Evolutionary conservation across 2,797 vertebrate genomes (phyloP).

Genomic region (Sebastes elongatus): DNA sequence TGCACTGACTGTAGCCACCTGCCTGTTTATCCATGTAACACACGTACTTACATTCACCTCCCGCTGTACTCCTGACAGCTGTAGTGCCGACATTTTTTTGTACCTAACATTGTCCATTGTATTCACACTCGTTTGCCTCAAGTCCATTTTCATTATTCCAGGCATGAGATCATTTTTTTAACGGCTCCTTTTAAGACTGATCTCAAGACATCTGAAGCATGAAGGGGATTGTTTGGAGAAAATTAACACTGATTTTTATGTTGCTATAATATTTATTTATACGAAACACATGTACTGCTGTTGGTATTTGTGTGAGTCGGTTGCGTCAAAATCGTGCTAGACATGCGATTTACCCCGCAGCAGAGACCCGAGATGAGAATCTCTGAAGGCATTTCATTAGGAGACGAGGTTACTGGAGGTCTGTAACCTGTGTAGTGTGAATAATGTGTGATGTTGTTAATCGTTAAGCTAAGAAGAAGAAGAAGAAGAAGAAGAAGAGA

Average conservation of each 20-base stretch:
- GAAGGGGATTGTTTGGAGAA: constrained; percentile 58
- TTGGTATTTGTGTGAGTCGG: constrained; percentile 60
- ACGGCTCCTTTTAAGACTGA: constrained; percentile 15
- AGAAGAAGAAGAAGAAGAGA: constrained; percentile 32
- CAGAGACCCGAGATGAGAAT: constrained; percentile 34
- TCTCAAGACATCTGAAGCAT: constrained; percentile 41
- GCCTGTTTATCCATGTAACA: constrained; percentile 48
- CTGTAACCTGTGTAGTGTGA: constrained; percentile 62
- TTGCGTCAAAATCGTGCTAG: constrained; percentile 34
- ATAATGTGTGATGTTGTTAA: constrained; percentile 69
- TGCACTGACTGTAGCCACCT: constrained; percentile 55
- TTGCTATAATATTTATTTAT: constrained; percentile 86
- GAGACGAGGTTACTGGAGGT: constrained; percentile 47
- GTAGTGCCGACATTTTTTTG: constrained; percentile 49
- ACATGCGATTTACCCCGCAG: constrained; percentile 17
- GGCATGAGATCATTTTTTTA: not conserved
- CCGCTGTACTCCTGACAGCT: constrained; percentile 23
- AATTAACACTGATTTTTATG: constrained; percentile 75
- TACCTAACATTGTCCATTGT: constrained; percentile 9
- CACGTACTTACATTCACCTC: constrained; percentile 23
- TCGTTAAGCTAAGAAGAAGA: constrained; percentile 61
- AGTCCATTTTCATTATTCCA: not conserved
- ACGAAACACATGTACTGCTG: constrained; percentile 65
- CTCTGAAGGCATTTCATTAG: constrained; percentile 37
- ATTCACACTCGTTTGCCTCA: constrained; percentile 13